phyloP scores from a whole-genome alignment of 2,888 invertebrate genomes.

The Eilema griseolum region DNA sequence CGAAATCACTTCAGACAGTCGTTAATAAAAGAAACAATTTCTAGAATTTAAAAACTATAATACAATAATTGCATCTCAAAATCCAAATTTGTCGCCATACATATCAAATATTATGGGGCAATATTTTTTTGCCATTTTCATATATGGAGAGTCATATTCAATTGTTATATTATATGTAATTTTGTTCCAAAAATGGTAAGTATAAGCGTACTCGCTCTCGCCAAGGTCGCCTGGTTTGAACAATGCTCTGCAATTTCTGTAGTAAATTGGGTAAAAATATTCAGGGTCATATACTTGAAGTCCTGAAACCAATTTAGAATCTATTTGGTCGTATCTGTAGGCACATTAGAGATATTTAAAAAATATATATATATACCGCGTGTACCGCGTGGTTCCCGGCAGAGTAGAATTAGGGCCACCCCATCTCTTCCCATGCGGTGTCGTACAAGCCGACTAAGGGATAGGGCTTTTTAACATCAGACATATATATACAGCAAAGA shows the following conservation, averaged over 20 bases:
- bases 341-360: too few relatives aligned
- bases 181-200: constrained; percentile 64
- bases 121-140: constrained; percentile 46
- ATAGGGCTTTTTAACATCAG: too few relatives aligned
- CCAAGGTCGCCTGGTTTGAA: constrained; percentile 31
- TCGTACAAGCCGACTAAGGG: too few relatives aligned
- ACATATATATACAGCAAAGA: too few relatives aligned
- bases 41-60: background rate
- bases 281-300: constrained; percentile 89
- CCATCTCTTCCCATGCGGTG: too few relatives aligned
- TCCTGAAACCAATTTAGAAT: constrained; percentile 59
- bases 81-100: constrained; percentile 46
- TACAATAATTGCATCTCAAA: constrained; percentile 1
- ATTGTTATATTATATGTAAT: constrained; percentile 45
- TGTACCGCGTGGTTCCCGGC: too few relatives aligned
- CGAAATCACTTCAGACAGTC: too few relatives aligned
- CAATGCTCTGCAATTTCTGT: constrained; percentile 65
- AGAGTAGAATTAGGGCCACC: too few relatives aligned
- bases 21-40: too few relatives aligned
- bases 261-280: constrained; percentile 90
- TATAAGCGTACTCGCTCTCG: constrained; percentile 38
- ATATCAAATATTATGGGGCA: constrained; percentile 56
- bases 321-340: too few relatives aligned
- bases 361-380: too few relatives aligned
- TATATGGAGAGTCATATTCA: constrained; percentile 43